phyloP scores from a whole-genome alignment of 2,888 invertebrate genomes.

The Laothoe populi region DNA sequence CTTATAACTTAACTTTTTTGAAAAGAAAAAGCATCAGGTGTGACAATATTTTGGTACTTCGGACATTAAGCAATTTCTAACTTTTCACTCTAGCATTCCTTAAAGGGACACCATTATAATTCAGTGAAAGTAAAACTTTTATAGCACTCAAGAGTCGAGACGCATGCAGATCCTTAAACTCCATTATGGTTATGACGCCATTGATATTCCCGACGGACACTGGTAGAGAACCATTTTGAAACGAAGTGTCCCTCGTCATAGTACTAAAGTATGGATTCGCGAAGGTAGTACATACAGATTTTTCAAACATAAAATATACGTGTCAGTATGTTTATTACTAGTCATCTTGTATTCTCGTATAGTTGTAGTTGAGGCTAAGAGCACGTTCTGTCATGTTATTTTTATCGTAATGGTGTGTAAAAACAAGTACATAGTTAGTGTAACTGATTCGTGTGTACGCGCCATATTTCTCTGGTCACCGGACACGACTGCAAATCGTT shows the following conservation, averaged over 20 bases:
- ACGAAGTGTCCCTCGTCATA: background rate
- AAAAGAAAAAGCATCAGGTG: slow-evolving; percentile 14
- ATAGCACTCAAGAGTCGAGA: slow-evolving; percentile 46
- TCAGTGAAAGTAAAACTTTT: slow-evolving; percentile 64
- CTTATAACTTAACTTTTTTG: background rate
- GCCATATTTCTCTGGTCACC: background rate
- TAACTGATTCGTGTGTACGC: background rate
- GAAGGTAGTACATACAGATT: background rate
- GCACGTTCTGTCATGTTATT: slow-evolving; percentile 34
- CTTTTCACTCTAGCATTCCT: slow-evolving; percentile 43
- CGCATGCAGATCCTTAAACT: slow-evolving; percentile 53
- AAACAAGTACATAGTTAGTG: background rate
- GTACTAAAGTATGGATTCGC: background rate
- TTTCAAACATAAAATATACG: slow-evolving; percentile 26
- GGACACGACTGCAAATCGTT: background rate
- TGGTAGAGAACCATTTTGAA: slow-evolving; percentile 24
- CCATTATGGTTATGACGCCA: slow-evolving; percentile 65
- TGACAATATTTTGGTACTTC: background rate
- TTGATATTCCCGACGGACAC: slow-evolving; percentile 63
- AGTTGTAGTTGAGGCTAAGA: slow-evolving; percentile 26
- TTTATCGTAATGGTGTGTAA: background rate
- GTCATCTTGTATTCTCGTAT: slow-evolving; percentile 22
- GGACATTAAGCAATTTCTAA: slow-evolving; percentile 35
- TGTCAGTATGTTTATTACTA: slow-evolving; percentile 31
- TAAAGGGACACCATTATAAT: slow-evolving; percentile 54